Conservation (phyloP, 2,797 vertebrate genomes). For the Babyrousa celebensis region DNA sequence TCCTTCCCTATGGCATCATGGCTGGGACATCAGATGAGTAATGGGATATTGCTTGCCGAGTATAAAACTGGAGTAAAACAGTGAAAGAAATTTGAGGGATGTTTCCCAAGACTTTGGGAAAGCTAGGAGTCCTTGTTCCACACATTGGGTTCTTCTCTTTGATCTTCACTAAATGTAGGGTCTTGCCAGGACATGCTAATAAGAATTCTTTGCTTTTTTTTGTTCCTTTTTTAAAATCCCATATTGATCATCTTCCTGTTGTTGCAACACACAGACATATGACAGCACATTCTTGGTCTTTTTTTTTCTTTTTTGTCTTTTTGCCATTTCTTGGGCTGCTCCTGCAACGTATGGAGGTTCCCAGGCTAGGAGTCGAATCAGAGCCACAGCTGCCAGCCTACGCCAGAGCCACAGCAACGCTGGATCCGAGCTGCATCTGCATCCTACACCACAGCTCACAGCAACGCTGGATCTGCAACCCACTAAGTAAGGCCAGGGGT, state of each 20-base stretch:
- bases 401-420: too few relatives aligned
- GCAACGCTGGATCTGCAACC: too few relatives aligned
- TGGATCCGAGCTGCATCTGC: too few relatives aligned
- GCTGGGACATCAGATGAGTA: background rate
- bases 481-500: too few relatives aligned
- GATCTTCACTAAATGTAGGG: background rate
- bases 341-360: too few relatives aligned
- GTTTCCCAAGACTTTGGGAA: background rate
- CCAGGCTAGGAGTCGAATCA: too few relatives aligned
- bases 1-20: background rate
- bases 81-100: too few relatives aligned
- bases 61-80: background rate
- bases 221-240: slow-evolving; percentile 70
- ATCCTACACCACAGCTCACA: too few relatives aligned
- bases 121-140: background rate
- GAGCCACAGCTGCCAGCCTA: too few relatives aligned
- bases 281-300: background rate
- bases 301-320: too few relatives aligned
- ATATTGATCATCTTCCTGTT: background rate
- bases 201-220: background rate
- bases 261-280: background rate
- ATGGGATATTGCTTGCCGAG: background rate
- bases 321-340: too few relatives aligned
- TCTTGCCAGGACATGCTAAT: background rate
- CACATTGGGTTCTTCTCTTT: background rate